Base-by-base conservation (phyloP, 92 coral and sea anemone genomes). In the Scolanthus callimorphus region DNA sequence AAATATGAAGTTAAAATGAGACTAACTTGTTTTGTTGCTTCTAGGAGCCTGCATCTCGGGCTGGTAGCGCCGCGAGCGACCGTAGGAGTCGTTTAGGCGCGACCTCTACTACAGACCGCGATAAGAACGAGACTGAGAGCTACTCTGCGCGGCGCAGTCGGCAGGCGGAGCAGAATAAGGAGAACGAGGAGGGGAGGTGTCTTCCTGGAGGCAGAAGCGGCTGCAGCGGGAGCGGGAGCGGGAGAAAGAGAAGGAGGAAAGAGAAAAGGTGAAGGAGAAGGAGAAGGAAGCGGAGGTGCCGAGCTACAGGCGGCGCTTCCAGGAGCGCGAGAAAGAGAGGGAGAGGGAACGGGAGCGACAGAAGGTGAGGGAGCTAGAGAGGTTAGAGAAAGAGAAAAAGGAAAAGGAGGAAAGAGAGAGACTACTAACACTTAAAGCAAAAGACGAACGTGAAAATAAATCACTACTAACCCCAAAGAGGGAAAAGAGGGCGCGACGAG, bases 191-290 rank as follows among this genome's bases (percentile, higher is more conserved):
- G 66, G 62, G 57, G 85, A 81, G 55, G 43, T 80, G 11, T 75
- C 91, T 13, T 59, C 84, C 4, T 89, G 99, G 89, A 70, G 82
- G 57, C 59, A 68, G 29, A 76, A 96, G 47, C 62, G 69, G 46
- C 70, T 70, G 63, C 91, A 90, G 57, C 68, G 85, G 51, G 95
- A 92, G 59, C 74, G 51, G 54, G 89, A 90, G 57, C 74, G 90
- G 51, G 84, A 66, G 56, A 67, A 63, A 61, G 70, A 78, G 22
- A 67, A 67, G 43, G 61, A 78, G 50, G 44, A n/a, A n/a, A n/a
- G n/a, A n/a, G n/a, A n/a, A n/a, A n/a, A n/a, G n/a, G n/a, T n/a
- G n/a, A n/a, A n/a, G 17, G 84, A 82, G 51, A 73, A 65, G 41
- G 81, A 80, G 30, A 80, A 73, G 39, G 65, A 53, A 39, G 91